These are phyloP conservation scores for Coluber constrictor DNA, from an alignment of 2,797 vertebrate species.

Conservation along the genomic window DNA sequence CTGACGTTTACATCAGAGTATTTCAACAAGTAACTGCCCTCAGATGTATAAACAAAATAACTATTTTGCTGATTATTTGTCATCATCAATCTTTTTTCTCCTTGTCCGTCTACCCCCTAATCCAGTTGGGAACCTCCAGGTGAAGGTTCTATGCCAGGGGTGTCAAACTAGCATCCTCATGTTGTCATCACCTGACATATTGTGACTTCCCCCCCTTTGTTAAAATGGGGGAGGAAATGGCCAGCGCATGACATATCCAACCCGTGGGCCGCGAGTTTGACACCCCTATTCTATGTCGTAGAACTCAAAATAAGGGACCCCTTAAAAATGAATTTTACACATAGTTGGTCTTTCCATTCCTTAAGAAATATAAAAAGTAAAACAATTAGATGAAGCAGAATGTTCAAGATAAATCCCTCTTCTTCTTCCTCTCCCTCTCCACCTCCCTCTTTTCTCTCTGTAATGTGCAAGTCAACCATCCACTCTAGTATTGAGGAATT, in stretches of 20 bases:
- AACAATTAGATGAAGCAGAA: not conserved
- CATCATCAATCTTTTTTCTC: slow-evolving; percentile 2
- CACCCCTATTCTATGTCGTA: not conserved
- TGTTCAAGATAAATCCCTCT: not conserved
- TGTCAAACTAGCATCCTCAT: no score
- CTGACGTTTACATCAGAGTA: slow-evolving; percentile 42
- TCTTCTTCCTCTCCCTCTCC: not conserved
- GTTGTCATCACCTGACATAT: no score
- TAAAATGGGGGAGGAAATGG: no score
- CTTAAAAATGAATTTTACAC: not conserved
- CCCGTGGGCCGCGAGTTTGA: no score
- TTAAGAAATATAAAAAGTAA: not conserved
- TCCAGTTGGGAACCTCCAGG: not conserved
- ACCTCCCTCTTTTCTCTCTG: not conserved
- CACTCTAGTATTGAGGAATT: not conserved
- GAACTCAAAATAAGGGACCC: not conserved
- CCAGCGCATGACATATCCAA: no score
- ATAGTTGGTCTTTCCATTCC: not conserved
- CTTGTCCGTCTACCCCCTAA: not conserved
- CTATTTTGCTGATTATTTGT: slow-evolving; percentile 32
- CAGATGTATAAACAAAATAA: slow-evolving; percentile 24
- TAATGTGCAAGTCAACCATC: not conserved
- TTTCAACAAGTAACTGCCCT: slow-evolving; percentile 41
- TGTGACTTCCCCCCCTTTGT: no score
- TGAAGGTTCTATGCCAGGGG: not conserved